Evolutionary conservation across 2,888 invertebrate species (phyloP).

Genomic region (Smittia sp.): DNA sequence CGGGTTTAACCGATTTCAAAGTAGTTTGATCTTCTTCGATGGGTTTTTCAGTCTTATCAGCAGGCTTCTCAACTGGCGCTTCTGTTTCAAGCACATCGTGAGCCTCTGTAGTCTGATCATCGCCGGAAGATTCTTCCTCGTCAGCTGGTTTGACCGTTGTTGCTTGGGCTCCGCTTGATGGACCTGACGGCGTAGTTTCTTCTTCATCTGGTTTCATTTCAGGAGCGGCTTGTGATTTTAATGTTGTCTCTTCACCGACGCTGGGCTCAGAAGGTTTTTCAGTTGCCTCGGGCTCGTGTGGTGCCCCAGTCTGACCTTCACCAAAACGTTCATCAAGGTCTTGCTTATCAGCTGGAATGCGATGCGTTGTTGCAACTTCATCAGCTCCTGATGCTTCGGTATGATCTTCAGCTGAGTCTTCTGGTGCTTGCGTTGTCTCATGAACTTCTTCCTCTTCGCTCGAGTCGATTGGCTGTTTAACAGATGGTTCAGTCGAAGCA

Average conservation of each 20-base stretch:
- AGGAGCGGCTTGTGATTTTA: not conserved
- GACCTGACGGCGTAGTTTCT: conserved; percentile 42
- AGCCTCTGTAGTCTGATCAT: conserved; percentile 1
- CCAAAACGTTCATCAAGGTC: conserved; percentile 37
- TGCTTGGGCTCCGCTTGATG: conserved; percentile 43
- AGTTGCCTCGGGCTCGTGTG: conserved; percentile 44
- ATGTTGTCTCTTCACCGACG: conserved; percentile 42
- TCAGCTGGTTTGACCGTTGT: conserved; percentile 11
- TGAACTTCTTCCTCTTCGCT: conserved; percentile 42
- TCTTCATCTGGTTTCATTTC: not conserved
- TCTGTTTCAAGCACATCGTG: conserved; percentile 36
- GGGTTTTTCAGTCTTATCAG: conserved; percentile 19
- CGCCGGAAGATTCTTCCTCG: not conserved
- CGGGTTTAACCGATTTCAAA: conserved; percentile 34
- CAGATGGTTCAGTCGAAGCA: conserved; percentile 25
- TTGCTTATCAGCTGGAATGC: conserved; percentile 43
- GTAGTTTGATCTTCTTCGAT: conserved; percentile 42
- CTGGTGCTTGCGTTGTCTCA: conserved; percentile 42
- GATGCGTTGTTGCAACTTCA: conserved; percentile 43
- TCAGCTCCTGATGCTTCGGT: conserved; percentile 42
- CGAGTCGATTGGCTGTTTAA: conserved; percentile 42
- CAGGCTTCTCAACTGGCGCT: conserved; percentile 37
- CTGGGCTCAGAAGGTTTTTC: conserved; percentile 44
- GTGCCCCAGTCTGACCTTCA: conserved; percentile 42
- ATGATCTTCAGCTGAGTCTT: not conserved